phyloP scores from a whole-genome alignment of 2,113 vertebrate species.

The Noctilio leporinus region DNA sequence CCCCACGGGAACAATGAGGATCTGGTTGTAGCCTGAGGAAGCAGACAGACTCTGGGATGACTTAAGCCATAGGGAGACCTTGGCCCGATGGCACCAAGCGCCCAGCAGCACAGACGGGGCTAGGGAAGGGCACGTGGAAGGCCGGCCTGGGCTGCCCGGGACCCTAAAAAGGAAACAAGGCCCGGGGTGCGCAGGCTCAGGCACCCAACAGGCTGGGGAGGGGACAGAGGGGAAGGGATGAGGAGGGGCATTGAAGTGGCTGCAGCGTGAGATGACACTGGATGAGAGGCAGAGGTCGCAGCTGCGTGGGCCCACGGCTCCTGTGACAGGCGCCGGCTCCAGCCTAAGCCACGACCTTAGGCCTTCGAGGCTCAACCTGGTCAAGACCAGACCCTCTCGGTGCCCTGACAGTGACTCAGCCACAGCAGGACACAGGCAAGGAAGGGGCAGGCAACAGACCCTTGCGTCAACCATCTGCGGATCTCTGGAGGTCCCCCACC shows the following conservation, averaged over 20 bases:
- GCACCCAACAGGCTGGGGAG: not conserved
- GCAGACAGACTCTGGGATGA: not conserved
- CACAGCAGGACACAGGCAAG: not conserved
- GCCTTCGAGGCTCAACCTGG: not conserved
- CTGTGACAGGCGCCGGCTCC: not conserved
- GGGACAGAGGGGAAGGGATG: not conserved
- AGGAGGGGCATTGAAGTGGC: accelerated
- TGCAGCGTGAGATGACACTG: no score
- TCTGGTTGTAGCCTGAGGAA: slow-evolving; percentile 92
- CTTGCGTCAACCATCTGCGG: not conserved
- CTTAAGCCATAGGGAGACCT: not conserved
- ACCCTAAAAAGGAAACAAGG: not conserved
- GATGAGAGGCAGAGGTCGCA: no score
- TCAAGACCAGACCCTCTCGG: accelerated
- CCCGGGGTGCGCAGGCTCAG: not conserved
- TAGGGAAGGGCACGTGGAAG: not conserved
- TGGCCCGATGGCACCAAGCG: accelerated
- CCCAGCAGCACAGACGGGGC: accelerated
- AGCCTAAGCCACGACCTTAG: not conserved
- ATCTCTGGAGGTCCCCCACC: slow-evolving; percentile 76
- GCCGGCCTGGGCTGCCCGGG: not conserved
- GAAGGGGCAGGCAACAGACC: not conserved
- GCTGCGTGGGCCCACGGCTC: accelerated
- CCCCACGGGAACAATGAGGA: slow-evolving; percentile 90
- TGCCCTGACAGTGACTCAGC: not conserved